Evolutionary conservation across 2,888 invertebrate genomes (phyloP).

Genomic region (Leucozona laternaria): DNA sequence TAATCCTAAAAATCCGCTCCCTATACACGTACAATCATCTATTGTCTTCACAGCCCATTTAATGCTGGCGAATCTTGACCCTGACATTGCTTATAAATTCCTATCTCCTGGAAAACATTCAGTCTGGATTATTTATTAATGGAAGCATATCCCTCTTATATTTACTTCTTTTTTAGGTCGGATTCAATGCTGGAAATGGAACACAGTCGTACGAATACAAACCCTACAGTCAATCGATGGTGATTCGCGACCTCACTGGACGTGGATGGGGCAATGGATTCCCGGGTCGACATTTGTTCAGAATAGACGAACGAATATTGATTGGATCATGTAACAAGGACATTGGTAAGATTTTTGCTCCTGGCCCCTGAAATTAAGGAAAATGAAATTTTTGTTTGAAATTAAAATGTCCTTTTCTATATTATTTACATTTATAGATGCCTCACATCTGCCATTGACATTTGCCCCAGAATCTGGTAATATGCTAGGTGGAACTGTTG

Average conservation of each 20-base stretch:
- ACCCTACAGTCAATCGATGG: constrained; percentile 94
- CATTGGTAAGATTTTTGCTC: constrained; percentile 86
- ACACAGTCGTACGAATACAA: constrained; percentile 94
- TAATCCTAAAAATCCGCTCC: too few species aligned
- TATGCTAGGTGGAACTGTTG: constrained; percentile 98
- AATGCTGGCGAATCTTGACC: constrained; percentile 23
- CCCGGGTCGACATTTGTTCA: constrained; percentile 96
- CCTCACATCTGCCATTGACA: constrained; percentile 91
- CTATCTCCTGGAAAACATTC: constrained; percentile 10
- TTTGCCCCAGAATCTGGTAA: constrained; percentile 98
- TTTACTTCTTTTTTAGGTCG: constrained; percentile 87
- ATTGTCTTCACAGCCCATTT: constrained; percentile 46
- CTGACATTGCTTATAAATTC: constrained; percentile 25
- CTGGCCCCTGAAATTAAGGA: neutral
- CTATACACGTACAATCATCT: too few species aligned
- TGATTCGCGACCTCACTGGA: constrained; percentile 91
- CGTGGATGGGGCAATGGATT: constrained; percentile 95
- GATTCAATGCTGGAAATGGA: constrained; percentile 98
- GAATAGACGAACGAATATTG: constrained; percentile 97
- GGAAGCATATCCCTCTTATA: neutral
- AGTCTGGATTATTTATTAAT: constrained; percentile 44
- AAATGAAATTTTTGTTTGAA: constrained; percentile 18
- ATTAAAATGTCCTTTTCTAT: neutral
- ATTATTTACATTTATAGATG: constrained; percentile 85
- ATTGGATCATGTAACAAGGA: constrained; percentile 97